Percentiles rank a stretch among this genome's conserved stretches.
phyloP scores from a whole-genome alignment of 2,797 vertebrate species.

The Pachyuromys duprasi region DNA sequence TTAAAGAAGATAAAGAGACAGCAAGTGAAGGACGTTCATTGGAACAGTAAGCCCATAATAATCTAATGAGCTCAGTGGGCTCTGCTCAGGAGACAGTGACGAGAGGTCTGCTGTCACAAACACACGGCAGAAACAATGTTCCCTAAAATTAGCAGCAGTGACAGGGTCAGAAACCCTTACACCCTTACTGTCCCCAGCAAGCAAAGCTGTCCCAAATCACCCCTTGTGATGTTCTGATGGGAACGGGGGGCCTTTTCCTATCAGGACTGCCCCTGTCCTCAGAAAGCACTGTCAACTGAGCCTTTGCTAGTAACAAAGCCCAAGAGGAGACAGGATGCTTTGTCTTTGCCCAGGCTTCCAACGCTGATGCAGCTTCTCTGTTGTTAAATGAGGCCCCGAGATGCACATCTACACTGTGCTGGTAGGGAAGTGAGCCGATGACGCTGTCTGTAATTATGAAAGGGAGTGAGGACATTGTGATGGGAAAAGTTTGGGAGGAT shows the following conservation, averaged over 20 bases:
- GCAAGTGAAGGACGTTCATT: conserved; percentile 10
- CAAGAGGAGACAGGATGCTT: conserved; percentile 66
- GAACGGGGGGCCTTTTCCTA: conserved; percentile 29
- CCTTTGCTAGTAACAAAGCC: conserved; percentile 74
- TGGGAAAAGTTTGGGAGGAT: conserved; percentile 68
- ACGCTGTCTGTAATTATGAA: conserved; percentile 40
- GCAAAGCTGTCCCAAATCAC: conserved; percentile 63
- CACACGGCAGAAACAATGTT: background rate
- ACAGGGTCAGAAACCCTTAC: conserved; percentile 58
- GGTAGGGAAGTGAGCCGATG: conserved; percentile 77
- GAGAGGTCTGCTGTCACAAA: conserved; percentile 37
- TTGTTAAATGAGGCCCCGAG: conserved; percentile 65
- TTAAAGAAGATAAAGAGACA: conserved; percentile 60
- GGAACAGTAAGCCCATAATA: background rate
- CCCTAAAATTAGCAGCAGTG: conserved; percentile 48
- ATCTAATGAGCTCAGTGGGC: conserved; percentile 32
- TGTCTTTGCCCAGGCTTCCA: conserved; percentile 67
- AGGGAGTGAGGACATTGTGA: background rate
- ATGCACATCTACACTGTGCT: conserved; percentile 74
- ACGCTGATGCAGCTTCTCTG: conserved; percentile 72
- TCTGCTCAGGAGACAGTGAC: conserved; percentile 36
- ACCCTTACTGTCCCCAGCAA: conserved; percentile 23
- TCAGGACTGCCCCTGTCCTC: conserved; percentile 44
- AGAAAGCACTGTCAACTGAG: conserved; percentile 67
- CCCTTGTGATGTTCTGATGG: conserved; percentile 40